A percentile compares a stretch with the other conserved stretches of the same genome.
Conservation (phyloP, 2,113 vertebrate species). For the Coptodon bakossiorum region DNA sequence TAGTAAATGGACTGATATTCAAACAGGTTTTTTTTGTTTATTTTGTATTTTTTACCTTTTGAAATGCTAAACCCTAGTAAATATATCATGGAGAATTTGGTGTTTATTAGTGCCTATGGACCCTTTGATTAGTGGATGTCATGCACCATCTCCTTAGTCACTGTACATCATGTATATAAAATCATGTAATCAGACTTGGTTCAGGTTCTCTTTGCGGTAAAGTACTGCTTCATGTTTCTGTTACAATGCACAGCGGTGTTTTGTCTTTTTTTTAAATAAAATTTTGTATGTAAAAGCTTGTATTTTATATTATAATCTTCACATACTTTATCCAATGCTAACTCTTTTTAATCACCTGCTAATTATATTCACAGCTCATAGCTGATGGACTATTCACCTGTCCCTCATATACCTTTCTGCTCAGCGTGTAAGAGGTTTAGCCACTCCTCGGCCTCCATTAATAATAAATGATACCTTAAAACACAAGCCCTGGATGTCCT, state of each 20-base stretch:
- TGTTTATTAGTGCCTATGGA: not conserved
- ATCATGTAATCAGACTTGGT: not conserved
- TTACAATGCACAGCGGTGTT: not conserved
- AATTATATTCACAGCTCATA: not conserved
- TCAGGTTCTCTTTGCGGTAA: not conserved
- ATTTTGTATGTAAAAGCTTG: not conserved
- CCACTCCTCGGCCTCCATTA: not conserved
- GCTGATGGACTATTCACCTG: not conserved
- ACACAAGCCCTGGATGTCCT: not conserved
- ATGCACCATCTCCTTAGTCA: not conserved
- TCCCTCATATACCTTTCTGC: not conserved
- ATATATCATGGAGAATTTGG: not conserved
- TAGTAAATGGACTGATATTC: not conserved
- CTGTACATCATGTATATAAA: not conserved
- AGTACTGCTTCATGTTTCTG: not conserved
- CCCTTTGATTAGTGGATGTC: not conserved
- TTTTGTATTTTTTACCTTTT: not conserved
- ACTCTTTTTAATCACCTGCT: not conserved
- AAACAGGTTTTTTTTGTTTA: rapidly evolving
- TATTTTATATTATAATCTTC: not conserved
- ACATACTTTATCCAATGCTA: not conserved
- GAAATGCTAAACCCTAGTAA: not conserved
- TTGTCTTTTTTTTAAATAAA: rapidly evolving
- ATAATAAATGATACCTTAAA: not conserved
- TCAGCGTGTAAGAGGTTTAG: not conserved